Conservation (phyloP, 1,140 invertebrate species). For the Drosophila mauritiana region DNA sequence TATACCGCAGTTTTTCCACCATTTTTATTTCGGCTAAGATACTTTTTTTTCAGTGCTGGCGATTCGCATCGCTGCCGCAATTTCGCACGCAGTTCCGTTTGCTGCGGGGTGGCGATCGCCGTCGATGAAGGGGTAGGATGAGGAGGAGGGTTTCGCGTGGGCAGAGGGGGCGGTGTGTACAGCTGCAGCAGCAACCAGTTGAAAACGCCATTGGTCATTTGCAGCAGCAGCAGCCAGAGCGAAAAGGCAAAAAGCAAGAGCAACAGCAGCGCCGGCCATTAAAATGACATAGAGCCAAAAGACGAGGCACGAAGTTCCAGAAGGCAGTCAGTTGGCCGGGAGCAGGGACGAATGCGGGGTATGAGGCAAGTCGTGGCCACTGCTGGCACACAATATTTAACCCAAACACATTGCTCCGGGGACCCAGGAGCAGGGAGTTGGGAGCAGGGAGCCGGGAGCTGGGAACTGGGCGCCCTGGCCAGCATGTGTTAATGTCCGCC, state of each 20-base stretch:
- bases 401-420: conserved; percentile 67
- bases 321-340: conserved; percentile 31
- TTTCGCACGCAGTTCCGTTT: conserved; percentile 71
- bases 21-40: too few species aligned
- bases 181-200: conserved; percentile 77
- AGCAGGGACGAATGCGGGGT: conserved; percentile 10
- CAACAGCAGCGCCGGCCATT: conserved; percentile 74
- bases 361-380: conserved; percentile 33
- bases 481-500: conserved; percentile 68
- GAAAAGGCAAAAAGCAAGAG: conserved; percentile 29
- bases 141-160: neutral
- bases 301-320: conserved; percentile 48
- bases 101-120: conserved; percentile 33
- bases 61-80: conserved; percentile 58
- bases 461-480: conserved; percentile 13
- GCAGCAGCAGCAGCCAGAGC: conserved; percentile 32
- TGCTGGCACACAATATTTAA: conserved; percentile 67
- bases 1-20: too few species aligned
- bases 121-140: too few species aligned
- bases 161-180: conserved; percentile 25
- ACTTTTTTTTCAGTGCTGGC: conserved; percentile 11
- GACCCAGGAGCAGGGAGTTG: too few species aligned
- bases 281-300: conserved; percentile 77
- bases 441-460: too few species aligned
- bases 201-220: conserved; percentile 79